Evolutionary conservation across 2,888 invertebrate species (phyloP).

Genomic region (Kuschelorhynchus macadamiae): DNA sequence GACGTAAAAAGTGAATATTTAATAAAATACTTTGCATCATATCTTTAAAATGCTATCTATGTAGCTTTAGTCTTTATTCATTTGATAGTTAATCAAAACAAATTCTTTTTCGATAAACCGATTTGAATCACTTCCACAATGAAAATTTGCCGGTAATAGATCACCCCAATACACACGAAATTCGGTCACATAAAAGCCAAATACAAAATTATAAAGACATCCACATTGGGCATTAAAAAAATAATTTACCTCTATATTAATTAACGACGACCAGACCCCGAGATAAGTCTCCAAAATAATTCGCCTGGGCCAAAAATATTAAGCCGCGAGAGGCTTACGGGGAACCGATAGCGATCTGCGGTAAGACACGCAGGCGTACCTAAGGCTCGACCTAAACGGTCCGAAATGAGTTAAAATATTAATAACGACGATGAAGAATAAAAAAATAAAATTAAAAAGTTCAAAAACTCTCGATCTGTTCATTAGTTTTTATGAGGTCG

Average conservation of each 20-base stretch:
- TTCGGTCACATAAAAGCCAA: neutral
- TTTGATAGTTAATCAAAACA: too few species aligned
- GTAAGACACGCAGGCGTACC: constrained; percentile 46
- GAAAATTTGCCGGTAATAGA: too few species aligned
- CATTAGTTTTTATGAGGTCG: constrained; percentile 62
- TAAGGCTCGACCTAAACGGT: constrained; percentile 41
- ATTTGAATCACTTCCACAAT: too few species aligned
- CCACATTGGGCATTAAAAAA: constrained; percentile 20
- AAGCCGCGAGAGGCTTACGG: constrained; percentile 37
- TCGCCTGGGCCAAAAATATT: constrained; percentile 54
- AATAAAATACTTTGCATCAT: too few species aligned
- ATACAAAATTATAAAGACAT: constrained; percentile 22
- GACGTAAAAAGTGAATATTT: too few species aligned
- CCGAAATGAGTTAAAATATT: constrained; percentile 63
- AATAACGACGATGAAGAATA: constrained; percentile 62
- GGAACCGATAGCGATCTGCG: constrained; percentile 49
- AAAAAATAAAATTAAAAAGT: constrained; percentile 61
- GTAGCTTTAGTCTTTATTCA: too few species aligned
- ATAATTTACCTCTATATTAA: constrained; percentile 55
- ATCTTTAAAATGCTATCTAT: too few species aligned
- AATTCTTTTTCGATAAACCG: constrained; percentile 52
- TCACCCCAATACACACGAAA: too few species aligned
- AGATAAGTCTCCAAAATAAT: constrained; percentile 59
- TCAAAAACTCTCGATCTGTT: constrained; percentile 61
- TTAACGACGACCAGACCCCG: constrained; percentile 55